phyloP scores from a whole-genome alignment of 2,888 invertebrate species.

The Pterostichus madidus region DNA sequence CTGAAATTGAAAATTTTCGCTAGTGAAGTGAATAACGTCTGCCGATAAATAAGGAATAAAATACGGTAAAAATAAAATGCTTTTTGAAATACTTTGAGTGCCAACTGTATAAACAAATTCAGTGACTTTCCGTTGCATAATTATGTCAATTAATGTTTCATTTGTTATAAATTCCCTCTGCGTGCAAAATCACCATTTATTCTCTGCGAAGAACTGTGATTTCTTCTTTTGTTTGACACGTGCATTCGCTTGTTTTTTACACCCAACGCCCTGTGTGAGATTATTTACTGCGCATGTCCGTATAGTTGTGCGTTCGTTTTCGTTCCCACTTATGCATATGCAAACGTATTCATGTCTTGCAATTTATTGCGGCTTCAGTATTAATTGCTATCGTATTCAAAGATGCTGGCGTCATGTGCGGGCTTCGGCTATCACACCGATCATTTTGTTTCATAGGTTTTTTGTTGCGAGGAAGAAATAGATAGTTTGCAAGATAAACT shows the following conservation, averaged over 20 bases:
- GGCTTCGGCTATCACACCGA: slow-evolving; percentile 32
- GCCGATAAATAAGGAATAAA: no score
- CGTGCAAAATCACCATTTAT: slow-evolving; percentile 14
- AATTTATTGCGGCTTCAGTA: slow-evolving; percentile 55
- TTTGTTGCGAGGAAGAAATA: slow-evolving; percentile 19
- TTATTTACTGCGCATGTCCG: slow-evolving; percentile 62
- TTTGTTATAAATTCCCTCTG: slow-evolving; percentile 7
- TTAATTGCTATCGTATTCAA: slow-evolving; percentile 63
- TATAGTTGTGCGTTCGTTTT: not conserved
- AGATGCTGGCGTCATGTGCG: slow-evolving; percentile 63
- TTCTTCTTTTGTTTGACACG: slow-evolving; percentile 61
- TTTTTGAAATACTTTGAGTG: no score
- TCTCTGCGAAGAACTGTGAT: not conserved
- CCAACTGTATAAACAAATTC: not conserved
- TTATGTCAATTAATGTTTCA: no score
- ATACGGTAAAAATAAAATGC: no score
- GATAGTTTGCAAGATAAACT: not conserved
- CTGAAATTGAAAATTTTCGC: no score
- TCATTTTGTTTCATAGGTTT: slow-evolving; percentile 12
- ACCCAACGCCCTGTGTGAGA: slow-evolving; percentile 62
- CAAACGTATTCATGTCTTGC: slow-evolving; percentile 39
- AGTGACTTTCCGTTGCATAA: no score
- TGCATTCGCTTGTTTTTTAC: slow-evolving; percentile 61
- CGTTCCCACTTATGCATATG: slow-evolving; percentile 50
- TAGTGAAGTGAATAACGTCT: no score